Conservation (phyloP, 2,888 invertebrate genomes). For the Clitarchus hookeri region DNA sequence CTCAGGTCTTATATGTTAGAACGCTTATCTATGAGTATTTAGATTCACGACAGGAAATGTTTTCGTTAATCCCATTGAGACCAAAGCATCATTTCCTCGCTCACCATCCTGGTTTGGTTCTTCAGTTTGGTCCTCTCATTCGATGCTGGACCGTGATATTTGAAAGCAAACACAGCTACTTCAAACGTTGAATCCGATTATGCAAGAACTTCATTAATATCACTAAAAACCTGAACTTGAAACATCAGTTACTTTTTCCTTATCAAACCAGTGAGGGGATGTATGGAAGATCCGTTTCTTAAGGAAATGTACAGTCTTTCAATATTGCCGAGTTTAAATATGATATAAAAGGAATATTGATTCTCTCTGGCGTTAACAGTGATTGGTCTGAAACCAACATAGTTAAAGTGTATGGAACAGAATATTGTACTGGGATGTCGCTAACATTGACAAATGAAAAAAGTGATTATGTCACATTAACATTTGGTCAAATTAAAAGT, state of each 20-base stretch:
- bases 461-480: background rate
- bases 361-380: background rate
- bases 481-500: background rate
- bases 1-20: background rate
- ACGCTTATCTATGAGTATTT: background rate
- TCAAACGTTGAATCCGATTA: background rate
- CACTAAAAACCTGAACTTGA: constrained; percentile 17
- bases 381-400: background rate
- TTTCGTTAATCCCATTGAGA: constrained; percentile 25
- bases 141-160: constrained; percentile 30
- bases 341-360: background rate
- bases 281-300: background rate
- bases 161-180: constrained; percentile 31
- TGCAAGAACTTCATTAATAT: constrained; percentile 29
- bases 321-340: background rate
- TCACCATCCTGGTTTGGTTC: constrained; percentile 25
- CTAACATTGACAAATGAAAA: background rate
- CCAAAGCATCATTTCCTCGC: constrained; percentile 33
- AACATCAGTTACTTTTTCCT: constrained; percentile 24
- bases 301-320: background rate
- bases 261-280: background rate
- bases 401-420: constrained; percentile 1
- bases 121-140: constrained; percentile 27
- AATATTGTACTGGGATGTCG: background rate
- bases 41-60: constrained; percentile 16